Evolutionary conservation across 2,797 vertebrate species (phyloP), one percentile per base, ranked within the genome.

Genomic region (Mus spretus): DNA sequence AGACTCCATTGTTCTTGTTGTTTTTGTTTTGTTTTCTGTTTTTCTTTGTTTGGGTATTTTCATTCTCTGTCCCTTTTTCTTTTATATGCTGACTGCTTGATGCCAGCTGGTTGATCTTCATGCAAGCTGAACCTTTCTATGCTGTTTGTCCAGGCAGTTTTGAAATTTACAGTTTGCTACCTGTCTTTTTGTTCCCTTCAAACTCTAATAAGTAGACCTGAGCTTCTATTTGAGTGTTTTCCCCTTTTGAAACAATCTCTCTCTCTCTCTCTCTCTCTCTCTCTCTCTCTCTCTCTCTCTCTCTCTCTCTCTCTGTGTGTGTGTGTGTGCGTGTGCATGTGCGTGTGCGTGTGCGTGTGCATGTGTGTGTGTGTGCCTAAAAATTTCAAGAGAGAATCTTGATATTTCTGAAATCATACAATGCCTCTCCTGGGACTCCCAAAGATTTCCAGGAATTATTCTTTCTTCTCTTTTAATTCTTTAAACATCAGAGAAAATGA

Each of bases 1-100:
- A 37, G 0, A 40, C 6, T 59, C n/a, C 13, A 2, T 24, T 40
- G 3, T 28, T 44, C 14, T 40, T 44, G 14, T 0, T n/a, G 17
- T 17, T n/a, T 75, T 26, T 6, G 44, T 24, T 50, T 50, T 34
- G 26, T 19, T 31, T 78, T 44, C 28, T 26, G 26, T 50, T 12
- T 79, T 31, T 79, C 28, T 55, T 34, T n/a, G 31, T n/a, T 50
- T 79, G 28, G 24, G 9, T 28, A 55, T 50, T 79, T 34, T 24
- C 4, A 20, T n/a, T 37, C 4, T 59, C 57, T 61, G 14, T 61
- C 31, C 13, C 6, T 1, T 24, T 40, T 53, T 57, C 10, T 1
- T 55, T 55, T 55, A 34, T 9, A 34, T 31, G 77, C 22, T 59
- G n/a, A 7, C n/a, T 59, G 11, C 22, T 28, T 40, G 55, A 15